Base-by-base conservation (phyloP, 2,797 vertebrate genomes). In the Falco columbarius region DNA sequence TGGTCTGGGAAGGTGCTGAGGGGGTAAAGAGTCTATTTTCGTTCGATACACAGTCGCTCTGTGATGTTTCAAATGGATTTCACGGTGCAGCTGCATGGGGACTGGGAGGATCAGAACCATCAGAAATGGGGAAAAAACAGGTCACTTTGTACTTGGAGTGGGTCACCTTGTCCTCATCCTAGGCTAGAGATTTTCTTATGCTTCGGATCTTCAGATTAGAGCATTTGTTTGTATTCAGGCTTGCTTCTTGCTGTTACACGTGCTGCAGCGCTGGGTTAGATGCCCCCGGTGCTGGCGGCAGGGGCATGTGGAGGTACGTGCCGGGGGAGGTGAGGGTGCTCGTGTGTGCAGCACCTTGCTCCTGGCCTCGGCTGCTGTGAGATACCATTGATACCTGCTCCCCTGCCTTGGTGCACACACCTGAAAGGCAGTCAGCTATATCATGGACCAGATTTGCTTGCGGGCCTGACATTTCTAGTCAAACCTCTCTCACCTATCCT, bases 21-120 rank as follows among this genome's bases (percentile, higher is more conserved):
- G 30, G 38, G 32, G 52, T 4, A 74, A 30, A 51, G 88, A 67
- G 59, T 88, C 77, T 74, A 61, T 89, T 91, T 36, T 3, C 51
- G 65, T 67, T 77, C 46, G 89, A 63, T 86, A 73, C 40, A 44
- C 68, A 51, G 2, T 42, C 77, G 77, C 46, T 24, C 56, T 90
- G 77, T 95, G 95, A 95, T 95, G 74, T 93, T 94, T 88, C 89
- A 80, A 88, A 93, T 90, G 83, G 79, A 93, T 97, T 97, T 97
- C 95, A 91, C 87, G 87, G 81, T 22, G 70, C 0, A 1, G 86
- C 71, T 95, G 47, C 38, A 18, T 2, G 46, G 86, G 49, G 72
- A 68, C 66, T 67, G 3, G 0, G 82, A 93, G 68, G 90, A 96
- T 91, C 80, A 76, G 89, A 94, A 61, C 62, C 63, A 13, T 61